Conservation (phyloP, 2,888 invertebrate species). For the Ecliptopera silaceata region DNA sequence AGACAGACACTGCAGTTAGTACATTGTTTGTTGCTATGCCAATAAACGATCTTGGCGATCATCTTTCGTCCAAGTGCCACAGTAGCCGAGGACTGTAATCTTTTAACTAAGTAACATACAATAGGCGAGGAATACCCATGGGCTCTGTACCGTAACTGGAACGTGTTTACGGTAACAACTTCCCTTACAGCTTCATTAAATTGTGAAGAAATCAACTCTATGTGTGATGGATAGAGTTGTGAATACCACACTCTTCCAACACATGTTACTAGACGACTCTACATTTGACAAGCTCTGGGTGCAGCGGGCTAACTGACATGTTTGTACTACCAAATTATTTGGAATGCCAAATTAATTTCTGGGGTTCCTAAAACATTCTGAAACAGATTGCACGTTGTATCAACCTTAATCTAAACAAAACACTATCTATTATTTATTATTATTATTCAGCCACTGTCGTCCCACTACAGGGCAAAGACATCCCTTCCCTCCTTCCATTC, state of each 20-base stretch:
- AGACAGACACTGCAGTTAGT: background rate
- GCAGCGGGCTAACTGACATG: too few relatives aligned
- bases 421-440: too few relatives aligned
- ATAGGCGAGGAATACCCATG: constrained; percentile 49
- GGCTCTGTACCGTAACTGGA: constrained; percentile 54
- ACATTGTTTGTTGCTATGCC: too few relatives aligned
- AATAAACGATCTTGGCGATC: background rate
- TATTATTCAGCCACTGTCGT: too few relatives aligned
- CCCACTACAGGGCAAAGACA: too few relatives aligned
- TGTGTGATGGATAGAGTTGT: background rate
- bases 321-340: too few relatives aligned
- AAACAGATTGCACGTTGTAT: too few relatives aligned
- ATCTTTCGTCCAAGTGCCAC: background rate
- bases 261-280: background rate
- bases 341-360: too few relatives aligned
- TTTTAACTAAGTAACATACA: constrained; percentile 36
- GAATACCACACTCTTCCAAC: background rate
- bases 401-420: too few relatives aligned
- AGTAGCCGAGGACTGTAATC: constrained; percentile 6
- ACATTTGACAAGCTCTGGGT: background rate
- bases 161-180: constrained; percentile 52
- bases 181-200: constrained; percentile 41
- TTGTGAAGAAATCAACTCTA: constrained; percentile 1
- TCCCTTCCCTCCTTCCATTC: too few relatives aligned
- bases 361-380: too few relatives aligned